These are phyloP conservation scores for Drosophila lutescens DNA, from an alignment of 2,888 invertebrate genomes.

Conservation along the genomic window DNA sequence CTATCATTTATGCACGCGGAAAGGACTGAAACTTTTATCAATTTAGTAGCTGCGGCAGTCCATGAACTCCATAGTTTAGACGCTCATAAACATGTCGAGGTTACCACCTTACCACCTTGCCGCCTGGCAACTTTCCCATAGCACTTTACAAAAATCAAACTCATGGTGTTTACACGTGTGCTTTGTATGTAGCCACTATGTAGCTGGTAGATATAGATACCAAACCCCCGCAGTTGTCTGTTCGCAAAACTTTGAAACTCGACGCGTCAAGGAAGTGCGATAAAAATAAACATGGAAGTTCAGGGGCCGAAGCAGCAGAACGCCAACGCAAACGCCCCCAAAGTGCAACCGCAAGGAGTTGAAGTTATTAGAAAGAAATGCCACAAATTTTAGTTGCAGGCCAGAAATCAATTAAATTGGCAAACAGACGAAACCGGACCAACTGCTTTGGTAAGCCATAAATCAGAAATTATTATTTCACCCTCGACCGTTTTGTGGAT, in stretches of 20 bases:
- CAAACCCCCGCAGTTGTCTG: constrained; percentile 19
- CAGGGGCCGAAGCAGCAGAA: not conserved
- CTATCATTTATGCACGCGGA: constrained; percentile 20
- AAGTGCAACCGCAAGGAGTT: constrained; percentile 19
- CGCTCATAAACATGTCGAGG: constrained; percentile 40
- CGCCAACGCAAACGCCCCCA: constrained; percentile 9
- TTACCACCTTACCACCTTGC: constrained; percentile 16
- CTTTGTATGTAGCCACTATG: too few species aligned
- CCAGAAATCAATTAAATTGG: constrained; percentile 58
- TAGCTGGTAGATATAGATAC: not conserved
- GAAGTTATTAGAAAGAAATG: constrained; percentile 11
- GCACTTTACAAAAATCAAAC: constrained; percentile 49
- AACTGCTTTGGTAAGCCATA: constrained; percentile 32
- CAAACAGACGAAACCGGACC: constrained; percentile 17
- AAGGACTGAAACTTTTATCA: constrained; percentile 36
- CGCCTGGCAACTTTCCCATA: constrained; percentile 43
- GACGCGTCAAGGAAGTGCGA: constrained; percentile 50
- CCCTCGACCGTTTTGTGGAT: constrained; percentile 12
- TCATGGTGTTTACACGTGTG: constrained; percentile 33
- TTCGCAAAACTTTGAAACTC: constrained; percentile 40
- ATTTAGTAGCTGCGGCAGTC: constrained; percentile 28
- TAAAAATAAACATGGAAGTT: constrained; percentile 54
- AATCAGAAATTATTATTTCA: constrained; percentile 51
- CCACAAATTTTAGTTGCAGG: constrained; percentile 17
- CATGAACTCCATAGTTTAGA: constrained; percentile 33